Percentiles rank a stretch among this genome's conserved stretches.
These are phyloP conservation scores for Clarias gariepinus DNA, from an alignment of 2,113 vertebrate species.

Conservation along the genomic window DNA sequence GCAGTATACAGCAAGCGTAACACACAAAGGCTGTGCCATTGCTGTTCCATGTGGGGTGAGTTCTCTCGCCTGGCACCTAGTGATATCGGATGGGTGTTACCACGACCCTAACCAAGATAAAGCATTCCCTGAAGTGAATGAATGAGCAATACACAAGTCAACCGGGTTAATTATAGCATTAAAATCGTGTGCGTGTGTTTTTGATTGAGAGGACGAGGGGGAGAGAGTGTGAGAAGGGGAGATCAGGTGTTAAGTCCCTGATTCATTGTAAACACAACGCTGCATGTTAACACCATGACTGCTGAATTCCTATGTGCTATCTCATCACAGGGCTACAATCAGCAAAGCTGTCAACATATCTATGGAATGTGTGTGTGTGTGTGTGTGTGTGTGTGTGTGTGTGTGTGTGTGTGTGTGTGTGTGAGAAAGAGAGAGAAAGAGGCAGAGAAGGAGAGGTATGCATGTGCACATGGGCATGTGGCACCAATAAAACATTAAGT, in stretches of 20 bases:
- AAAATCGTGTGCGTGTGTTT: not conserved
- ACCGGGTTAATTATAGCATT: not conserved
- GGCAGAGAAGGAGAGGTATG: not conserved
- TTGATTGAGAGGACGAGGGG: too few species aligned
- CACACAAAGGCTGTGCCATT: not conserved
- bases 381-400: conserved; percentile 8
- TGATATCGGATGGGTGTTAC: not conserved
- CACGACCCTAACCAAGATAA: not conserved
- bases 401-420: not conserved
- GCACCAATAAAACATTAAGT: not conserved
- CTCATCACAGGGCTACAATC: conserved; percentile 24
- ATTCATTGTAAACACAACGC: conserved; percentile 15
- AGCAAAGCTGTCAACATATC: conserved; percentile 23
- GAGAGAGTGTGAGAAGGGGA: not conserved
- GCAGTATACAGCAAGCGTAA: not conserved
- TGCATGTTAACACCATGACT: conserved; percentile 21
- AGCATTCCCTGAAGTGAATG: too few species aligned
- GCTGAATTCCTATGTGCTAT: conserved; percentile 28
- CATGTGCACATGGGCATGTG: not conserved
- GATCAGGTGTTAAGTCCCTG: not conserved
- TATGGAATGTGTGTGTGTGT: not conserved
- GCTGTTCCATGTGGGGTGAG: not conserved
- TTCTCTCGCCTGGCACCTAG: not conserved
- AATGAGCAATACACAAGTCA: not conserved
- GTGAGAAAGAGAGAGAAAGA: not conserved